Evolutionary conservation across 2,113 vertebrate genomes (phyloP).

Genomic region (Caretta caretta): DNA sequence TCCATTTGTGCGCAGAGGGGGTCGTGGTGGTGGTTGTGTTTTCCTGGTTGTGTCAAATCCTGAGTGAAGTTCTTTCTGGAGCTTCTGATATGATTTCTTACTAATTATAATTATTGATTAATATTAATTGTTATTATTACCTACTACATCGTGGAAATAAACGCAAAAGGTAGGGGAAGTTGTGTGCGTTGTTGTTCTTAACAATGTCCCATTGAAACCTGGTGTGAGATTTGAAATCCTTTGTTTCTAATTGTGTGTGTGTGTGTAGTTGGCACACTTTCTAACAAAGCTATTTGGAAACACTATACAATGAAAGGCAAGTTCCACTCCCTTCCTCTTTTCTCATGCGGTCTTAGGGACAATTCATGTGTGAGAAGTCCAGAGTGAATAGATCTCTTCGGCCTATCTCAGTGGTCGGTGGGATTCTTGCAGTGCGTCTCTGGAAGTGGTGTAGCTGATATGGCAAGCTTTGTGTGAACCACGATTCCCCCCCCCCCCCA

Average conservation of each 20-base stretch:
- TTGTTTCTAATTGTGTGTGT: background rate
- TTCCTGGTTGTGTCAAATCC: background rate
- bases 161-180: background rate
- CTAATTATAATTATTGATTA: background rate
- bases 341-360: background rate
- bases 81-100: background rate
- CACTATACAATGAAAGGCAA: background rate
- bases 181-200: background rate
- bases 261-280: background rate
- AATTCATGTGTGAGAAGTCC: background rate
- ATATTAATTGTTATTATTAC: background rate
- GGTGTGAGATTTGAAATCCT: background rate
- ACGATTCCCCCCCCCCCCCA: background rate
- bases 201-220: background rate
- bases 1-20: too few relatives aligned
- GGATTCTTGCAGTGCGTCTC: background rate
- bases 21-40: background rate
- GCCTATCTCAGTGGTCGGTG: background rate
- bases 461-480: background rate
- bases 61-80: too few relatives aligned
- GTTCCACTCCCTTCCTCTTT: background rate
- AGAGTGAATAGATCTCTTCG: background rate
- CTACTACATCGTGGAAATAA: background rate
- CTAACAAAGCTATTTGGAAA: background rate
- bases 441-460: background rate